Evolutionary conservation across 2,888 invertebrate genomes (phyloP).

Genomic region (Graphium colonna): DNA sequence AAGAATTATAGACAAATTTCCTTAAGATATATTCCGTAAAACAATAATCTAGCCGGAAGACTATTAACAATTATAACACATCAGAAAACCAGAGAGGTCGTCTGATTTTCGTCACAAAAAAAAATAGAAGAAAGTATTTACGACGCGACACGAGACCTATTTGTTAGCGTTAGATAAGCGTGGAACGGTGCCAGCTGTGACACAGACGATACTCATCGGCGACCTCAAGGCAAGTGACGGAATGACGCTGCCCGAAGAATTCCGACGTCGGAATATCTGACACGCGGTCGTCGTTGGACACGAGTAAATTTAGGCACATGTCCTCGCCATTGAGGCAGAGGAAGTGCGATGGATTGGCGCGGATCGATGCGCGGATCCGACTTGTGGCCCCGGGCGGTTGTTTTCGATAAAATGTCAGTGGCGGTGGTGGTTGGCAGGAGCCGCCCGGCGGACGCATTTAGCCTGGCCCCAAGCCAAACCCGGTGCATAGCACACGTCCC

Average conservation of each 20-base stretch:
- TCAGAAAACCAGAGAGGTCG: no score
- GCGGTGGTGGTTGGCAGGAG: constrained; percentile 60
- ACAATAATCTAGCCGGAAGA: no score
- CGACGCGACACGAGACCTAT: constrained; percentile 33
- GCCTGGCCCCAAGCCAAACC: constrained; percentile 67
- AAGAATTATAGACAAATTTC: no score
- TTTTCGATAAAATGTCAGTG: constrained; percentile 75
- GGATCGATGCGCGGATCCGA: constrained; percentile 56
- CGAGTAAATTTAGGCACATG: constrained; percentile 60
- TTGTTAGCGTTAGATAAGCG: constrained; percentile 39
- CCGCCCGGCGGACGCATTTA: constrained; percentile 65
- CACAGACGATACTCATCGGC: constrained; percentile 26
- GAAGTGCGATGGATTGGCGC: constrained; percentile 68
- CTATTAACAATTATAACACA: no score
- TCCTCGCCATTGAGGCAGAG: constrained; percentile 77
- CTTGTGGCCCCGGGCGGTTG: constrained; percentile 67
- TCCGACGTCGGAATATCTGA: constrained; percentile 36
- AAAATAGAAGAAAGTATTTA: background rate
- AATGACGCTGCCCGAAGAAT: constrained; percentile 47
- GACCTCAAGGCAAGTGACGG: constrained; percentile 31
- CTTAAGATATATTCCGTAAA: no score
- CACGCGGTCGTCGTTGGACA: constrained; percentile 48
- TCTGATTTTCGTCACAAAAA: background rate
- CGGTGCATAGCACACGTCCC: constrained; percentile 56
- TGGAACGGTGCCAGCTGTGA: constrained; percentile 48